Base-by-base conservation (phyloP, 1,140 invertebrate genomes). In the Calephelis nemesis region DNA sequence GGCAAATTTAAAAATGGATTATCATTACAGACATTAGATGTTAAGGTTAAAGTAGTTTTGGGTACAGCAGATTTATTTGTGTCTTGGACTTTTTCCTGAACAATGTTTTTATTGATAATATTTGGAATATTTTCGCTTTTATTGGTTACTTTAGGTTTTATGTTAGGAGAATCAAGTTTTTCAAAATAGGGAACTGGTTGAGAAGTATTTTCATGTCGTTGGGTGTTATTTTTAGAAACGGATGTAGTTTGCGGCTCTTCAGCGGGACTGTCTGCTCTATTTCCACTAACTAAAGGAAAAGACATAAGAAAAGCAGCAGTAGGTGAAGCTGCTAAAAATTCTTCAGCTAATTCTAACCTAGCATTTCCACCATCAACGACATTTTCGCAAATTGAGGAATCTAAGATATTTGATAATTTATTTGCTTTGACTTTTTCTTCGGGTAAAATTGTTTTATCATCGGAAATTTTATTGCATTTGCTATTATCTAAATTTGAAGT, bases 261-360 rank as follows among this genome's bases (percentile, higher is more conserved):
- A 48, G 85, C 82, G 6, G 92, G 92, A 58, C 91, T 92, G 60
- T 93, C 92, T 12, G 91, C 91, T 73, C 92, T 83, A 70, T 91
- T 91, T 1, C 92, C 92, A 69, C 88, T 87, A 1, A 96, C 95
- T 11, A 96, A 84, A 1, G 96, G 96, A 76, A 96, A 96, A 8
- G 95, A 94, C 84, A 95, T 93, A 15, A 96, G 84, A 82, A 96
- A 96, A 8, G 96, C 96, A 39, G 95, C 96, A 9, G 95, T 96
- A 10, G 96, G 95, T 15, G 96, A 96, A 72, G 95, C 95, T 9
- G 95, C 95, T 82, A 96, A 94, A 74, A 96, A 94, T 79, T 96
- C 95, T 82, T 95, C 95, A 7, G 95, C 95, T 74, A 96, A 88
- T 79, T 96, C 95, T 8, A 95, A 93, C 70, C 94, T 93, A 40